Conservation (phyloP, 2,888 invertebrate genomes). For the Prenolepis imparis region DNA sequence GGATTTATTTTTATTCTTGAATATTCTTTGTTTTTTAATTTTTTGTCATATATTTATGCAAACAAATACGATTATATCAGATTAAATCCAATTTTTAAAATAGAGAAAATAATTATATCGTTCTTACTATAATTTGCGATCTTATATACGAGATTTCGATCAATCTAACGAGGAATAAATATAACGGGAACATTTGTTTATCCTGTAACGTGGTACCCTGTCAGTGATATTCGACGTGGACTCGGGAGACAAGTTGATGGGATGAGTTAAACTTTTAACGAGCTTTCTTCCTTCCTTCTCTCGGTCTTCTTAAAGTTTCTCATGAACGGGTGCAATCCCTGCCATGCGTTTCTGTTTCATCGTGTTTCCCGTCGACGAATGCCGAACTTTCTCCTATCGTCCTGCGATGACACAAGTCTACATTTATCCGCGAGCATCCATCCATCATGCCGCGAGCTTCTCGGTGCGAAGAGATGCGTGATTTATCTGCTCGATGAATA, state of each 20-base stretch:
- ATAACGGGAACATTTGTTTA: slow-evolving; percentile 50
- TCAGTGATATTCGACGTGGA: slow-evolving; percentile 32
- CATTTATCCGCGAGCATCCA: slow-evolving; percentile 56
- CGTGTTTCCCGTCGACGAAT: slow-evolving; percentile 56
- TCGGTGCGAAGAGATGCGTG: slow-evolving; percentile 41
- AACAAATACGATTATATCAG: background rate
- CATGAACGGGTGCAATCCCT: slow-evolving; percentile 38
- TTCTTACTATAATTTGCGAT: background rate
- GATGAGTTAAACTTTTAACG: slow-evolving; percentile 53
- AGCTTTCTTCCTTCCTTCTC: slow-evolving; percentile 49
- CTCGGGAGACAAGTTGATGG: slow-evolving; percentile 7
- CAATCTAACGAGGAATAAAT: slow-evolving; percentile 19
- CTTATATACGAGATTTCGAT: background rate
- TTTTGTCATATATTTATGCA: background rate
- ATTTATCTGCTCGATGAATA: slow-evolving; percentile 54
- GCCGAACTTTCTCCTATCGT: slow-evolving; percentile 53
- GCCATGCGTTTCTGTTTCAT: slow-evolving; percentile 46
- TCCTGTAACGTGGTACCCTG: slow-evolving; percentile 37
- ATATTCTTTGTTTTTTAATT: background rate
- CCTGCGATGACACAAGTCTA: slow-evolving; percentile 50
- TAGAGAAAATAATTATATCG: background rate
- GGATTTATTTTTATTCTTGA: background rate
- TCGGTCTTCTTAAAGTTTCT: slow-evolving; percentile 45
- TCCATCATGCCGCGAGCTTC: slow-evolving; percentile 53
- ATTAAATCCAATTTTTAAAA: background rate